These are phyloP conservation scores for Pyrochroa serraticornis DNA, from an alignment of 2,888 invertebrate species.

Conservation along the genomic window DNA sequence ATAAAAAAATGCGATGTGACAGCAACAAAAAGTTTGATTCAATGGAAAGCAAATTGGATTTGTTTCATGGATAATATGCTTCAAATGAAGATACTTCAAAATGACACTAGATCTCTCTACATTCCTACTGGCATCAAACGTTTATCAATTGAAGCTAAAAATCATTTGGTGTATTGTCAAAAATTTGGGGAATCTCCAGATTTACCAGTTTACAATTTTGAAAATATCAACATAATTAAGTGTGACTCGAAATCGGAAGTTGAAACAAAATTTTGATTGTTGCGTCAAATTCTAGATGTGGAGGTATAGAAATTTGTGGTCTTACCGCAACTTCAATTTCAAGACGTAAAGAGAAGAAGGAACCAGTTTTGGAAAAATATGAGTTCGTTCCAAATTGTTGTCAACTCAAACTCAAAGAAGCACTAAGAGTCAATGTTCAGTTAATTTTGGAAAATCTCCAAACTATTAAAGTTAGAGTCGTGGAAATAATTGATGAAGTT, in stretches of 20 bases:
- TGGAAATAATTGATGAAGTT: conserved; percentile 57
- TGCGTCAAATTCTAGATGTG: conserved; percentile 63
- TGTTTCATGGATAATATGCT: conserved; percentile 88
- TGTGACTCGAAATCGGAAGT: not conserved
- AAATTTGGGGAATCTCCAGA: conserved; percentile 41
- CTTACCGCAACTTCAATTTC: conserved; percentile 77
- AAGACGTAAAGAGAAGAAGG: conserved; percentile 67
- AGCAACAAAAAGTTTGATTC: conserved; percentile 60
- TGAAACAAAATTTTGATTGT: too few relatives aligned
- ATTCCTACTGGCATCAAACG: conserved; percentile 78
- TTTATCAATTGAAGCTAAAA: conserved; percentile 70
- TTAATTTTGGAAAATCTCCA: conserved; percentile 73
- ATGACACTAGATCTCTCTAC: conserved; percentile 70
- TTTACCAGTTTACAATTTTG: conserved; percentile 48
- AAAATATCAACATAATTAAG: conserved; percentile 30
- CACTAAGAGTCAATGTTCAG: conserved; percentile 69
- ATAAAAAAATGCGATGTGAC: conserved; percentile 32
- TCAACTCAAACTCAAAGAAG: conserved; percentile 37
- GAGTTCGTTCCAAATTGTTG: conserved; percentile 68
- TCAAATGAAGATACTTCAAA: conserved; percentile 76
- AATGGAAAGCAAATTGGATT: conserved; percentile 86
- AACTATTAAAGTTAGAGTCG: conserved; percentile 65
- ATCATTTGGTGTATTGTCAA: conserved; percentile 62
- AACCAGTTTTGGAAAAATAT: conserved; percentile 77
- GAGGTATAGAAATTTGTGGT: conserved; percentile 79